Base-by-base conservation (phyloP, 1,140 invertebrate species). In the Saxidomus purpurata region DNA sequence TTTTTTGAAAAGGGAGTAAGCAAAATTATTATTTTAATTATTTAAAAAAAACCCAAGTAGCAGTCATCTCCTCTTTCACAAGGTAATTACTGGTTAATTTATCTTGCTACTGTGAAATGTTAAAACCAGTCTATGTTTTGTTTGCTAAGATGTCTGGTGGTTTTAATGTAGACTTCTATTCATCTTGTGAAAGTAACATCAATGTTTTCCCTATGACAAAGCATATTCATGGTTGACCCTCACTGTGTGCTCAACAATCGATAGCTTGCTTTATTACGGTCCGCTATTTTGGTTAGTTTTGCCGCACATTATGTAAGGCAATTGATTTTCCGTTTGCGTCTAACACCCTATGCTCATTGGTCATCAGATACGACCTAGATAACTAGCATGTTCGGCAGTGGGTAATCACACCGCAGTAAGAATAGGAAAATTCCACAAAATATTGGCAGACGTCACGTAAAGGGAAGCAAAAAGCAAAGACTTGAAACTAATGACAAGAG, bases 341-440 rank as follows among this genome's bases (percentile, higher is more conserved):
- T 79, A 88, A 81, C 86, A 88, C 86, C 86, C 74, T 61, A 63
- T 59, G 86, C 76, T 88, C 77, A 79, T 88, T 88, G 86, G 86
- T 88, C 86, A 88, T 88, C 86, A 69, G 84, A 40, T 69, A 61
- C 61, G 86, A 88, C 86, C 86, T 88, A 80, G 77, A 88, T 80
- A 88, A 81, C 34, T 84, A 74, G 86, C 86, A 88, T 88, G 86
- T 88, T 80, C 31, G 76, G 83, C 83, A 74, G 83, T 85, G n/a
- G 69, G 83, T 85, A 74, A 85, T 85, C 40, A 74, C 63, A 76
- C 31, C 40, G 55, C 61, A 63, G 80, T 82, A 82, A 82, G 80
- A 82, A 4, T 17, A 19, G 76, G 28, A 79, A 34, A 79, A 55
- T 79, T 79, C 47, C 76, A 36, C 43, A 79, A 36, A 79, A 79